phyloP scores from a whole-genome alignment of 2,113 vertebrate species.

The Herpetotheres cachinnans region DNA sequence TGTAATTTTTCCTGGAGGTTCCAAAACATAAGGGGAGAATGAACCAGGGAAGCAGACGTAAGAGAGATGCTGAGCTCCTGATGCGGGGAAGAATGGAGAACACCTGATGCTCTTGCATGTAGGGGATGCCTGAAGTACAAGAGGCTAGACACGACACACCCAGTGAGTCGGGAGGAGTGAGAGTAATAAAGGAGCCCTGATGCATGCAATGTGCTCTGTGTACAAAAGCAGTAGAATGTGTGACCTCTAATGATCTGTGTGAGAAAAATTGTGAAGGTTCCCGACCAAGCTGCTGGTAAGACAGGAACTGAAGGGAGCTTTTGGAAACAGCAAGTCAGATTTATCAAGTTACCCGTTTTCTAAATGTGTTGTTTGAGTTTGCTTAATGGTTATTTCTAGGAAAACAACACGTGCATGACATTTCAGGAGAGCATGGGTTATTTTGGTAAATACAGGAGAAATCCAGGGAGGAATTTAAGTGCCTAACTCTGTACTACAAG shows the following conservation, averaged over 20 bases:
- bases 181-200: neutral
- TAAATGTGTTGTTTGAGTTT: neutral
- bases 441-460: neutral
- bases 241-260: neutral
- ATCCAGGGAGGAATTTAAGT: neutral
- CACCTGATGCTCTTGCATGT: neutral
- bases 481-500: neutral
- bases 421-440: neutral
- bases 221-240: neutral
- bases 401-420: neutral
- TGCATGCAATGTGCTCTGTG: neutral
- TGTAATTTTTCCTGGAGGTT: neutral
- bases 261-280: neutral
- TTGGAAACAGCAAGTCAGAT: neutral
- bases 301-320: neutral
- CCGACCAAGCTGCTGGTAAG: neutral
- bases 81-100: neutral
- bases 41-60: neutral
- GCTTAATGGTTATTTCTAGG: neutral
- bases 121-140: neutral
- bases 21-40: neutral
- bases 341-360: neutral
- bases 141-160: neutral
- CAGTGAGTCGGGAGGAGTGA: neutral
- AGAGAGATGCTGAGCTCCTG: neutral